phyloP scores from a whole-genome alignment of 2,797 vertebrate genomes.

The Diplodus puntazzo region DNA sequence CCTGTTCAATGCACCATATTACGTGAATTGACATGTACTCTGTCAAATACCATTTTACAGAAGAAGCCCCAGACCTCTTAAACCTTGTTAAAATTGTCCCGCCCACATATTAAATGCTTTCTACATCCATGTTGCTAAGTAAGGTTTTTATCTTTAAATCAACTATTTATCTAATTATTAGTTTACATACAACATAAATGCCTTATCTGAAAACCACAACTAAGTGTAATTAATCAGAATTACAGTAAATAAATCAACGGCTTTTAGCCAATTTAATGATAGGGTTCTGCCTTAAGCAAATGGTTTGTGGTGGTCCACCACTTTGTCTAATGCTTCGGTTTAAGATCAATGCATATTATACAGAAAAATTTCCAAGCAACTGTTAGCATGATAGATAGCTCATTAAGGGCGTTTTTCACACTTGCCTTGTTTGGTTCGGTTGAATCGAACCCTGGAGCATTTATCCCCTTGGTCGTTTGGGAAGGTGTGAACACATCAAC shows the following conservation, averaged over 20 bases:
- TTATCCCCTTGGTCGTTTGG: too few relatives aligned
- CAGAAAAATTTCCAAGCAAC: not conserved
- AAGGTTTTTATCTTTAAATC: conserved; percentile 6
- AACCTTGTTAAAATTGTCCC: too few relatives aligned
- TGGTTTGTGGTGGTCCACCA: not conserved
- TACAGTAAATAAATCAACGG: not conserved
- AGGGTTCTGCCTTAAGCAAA: not conserved
- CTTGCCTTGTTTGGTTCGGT: too few relatives aligned
- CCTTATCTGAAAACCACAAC: not conserved
- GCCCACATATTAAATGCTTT: too few relatives aligned
- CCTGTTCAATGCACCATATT: too few relatives aligned
- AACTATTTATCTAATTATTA: conserved; percentile 11
- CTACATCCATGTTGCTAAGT: not conserved
- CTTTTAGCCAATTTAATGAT: not conserved
- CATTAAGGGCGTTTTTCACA: too few relatives aligned
- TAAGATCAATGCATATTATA: not conserved
- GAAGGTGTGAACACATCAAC: too few relatives aligned
- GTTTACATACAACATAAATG: not conserved
- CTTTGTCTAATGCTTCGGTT: not conserved
- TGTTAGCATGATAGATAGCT: too few relatives aligned
- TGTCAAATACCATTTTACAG: too few relatives aligned
- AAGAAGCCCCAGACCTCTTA: too few relatives aligned
- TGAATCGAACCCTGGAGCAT: too few relatives aligned
- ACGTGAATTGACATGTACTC: too few relatives aligned
- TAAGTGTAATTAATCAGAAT: not conserved